phyloP scores from a whole-genome alignment of 2,113 vertebrate species.

The Theristicus caerulescens region DNA sequence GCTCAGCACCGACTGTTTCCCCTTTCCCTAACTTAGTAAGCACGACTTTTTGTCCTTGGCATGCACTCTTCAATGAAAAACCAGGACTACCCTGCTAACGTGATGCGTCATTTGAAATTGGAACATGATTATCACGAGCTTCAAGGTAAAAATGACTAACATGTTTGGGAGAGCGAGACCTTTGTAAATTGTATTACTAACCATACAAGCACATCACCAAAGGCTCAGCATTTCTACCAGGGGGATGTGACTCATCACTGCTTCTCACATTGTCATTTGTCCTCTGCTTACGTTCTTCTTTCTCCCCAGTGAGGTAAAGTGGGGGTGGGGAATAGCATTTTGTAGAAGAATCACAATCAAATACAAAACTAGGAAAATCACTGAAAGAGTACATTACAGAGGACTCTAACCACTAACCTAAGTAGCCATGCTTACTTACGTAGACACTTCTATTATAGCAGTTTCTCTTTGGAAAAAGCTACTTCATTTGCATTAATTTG shows the following conservation, averaged over 20 bases:
- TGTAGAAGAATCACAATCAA: background rate
- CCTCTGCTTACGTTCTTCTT: background rate
- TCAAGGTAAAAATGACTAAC: background rate
- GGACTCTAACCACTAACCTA: background rate
- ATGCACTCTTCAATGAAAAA: background rate
- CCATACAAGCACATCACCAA: background rate
- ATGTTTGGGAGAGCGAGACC: background rate
- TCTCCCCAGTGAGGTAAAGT: background rate
- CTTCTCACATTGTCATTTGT: background rate
- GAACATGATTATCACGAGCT: background rate
- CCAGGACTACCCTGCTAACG: background rate
- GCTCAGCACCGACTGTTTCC: background rate
- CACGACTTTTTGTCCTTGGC: background rate
- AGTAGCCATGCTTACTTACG: background rate
- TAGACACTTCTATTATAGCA: background rate
- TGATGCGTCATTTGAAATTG: background rate
- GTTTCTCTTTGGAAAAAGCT: background rate
- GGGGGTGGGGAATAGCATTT: background rate
- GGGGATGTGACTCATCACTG: conserved; percentile 8
- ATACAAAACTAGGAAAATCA: background rate
- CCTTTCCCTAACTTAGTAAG: background rate
- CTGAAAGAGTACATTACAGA: background rate
- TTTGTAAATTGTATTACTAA: background rate
- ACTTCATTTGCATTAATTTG: background rate
- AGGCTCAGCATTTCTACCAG: background rate